Conservation (phyloP, 2,888 invertebrate species). For the Leptopilina drosophilae region DNA sequence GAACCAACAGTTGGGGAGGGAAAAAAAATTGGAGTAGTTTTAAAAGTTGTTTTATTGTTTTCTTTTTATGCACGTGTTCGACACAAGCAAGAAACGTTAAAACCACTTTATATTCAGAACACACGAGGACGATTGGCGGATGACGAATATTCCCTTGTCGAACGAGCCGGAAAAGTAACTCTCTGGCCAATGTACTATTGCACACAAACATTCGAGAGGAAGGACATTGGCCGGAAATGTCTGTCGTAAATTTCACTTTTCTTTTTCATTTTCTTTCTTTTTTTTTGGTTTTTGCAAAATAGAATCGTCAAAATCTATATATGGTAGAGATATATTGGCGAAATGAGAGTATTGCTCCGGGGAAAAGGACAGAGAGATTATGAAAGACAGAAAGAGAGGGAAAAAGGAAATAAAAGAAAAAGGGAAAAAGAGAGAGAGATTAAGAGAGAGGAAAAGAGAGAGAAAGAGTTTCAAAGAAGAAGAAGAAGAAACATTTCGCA, state of each 20-base stretch:
- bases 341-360: too few species aligned
- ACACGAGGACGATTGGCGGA: not conserved
- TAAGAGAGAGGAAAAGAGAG: too few species aligned
- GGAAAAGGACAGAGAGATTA: too few species aligned
- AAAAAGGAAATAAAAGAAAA: too few species aligned
- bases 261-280: not conserved
- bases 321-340: too few species aligned
- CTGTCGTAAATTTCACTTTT: conserved; percentile 55
- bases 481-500: not conserved
- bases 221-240: conserved; percentile 49
- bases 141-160: conserved; percentile 12
- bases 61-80: conserved; percentile 1
- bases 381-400: too few species aligned
- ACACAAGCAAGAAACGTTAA: not conserved
- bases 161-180: conserved; percentile 37
- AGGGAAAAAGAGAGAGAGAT: too few species aligned
- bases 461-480: not conserved
- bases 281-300: not conserved
- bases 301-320: conserved; percentile 31
- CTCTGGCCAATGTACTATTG: conserved; percentile 51
- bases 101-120: not conserved
- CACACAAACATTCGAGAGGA: not conserved
- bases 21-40: not conserved
- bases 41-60: conserved; percentile 6
- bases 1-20: not conserved